Conservation (phyloP, 2,797 vertebrate species). For the Antennarius maculatus region DNA sequence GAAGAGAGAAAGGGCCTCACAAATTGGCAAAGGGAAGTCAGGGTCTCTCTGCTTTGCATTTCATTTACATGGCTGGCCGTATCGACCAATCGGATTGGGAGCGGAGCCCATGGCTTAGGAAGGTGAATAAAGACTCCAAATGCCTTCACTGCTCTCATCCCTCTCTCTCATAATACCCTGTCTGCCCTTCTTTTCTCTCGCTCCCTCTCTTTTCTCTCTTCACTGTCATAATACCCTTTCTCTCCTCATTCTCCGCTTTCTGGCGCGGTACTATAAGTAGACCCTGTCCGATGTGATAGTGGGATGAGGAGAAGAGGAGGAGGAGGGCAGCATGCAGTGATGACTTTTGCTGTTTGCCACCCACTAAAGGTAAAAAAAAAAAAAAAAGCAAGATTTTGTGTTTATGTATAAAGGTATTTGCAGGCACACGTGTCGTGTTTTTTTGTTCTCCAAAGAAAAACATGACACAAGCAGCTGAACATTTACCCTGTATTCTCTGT, state of each 20-base stretch:
- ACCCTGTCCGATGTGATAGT: conserved; percentile 78
- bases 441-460: conserved; percentile 2
- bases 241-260: conserved; percentile 71
- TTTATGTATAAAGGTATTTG: conserved; percentile 14
- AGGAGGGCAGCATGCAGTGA: conserved; percentile 29
- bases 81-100: conserved; percentile 88
- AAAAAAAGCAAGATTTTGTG: conserved; percentile 26
- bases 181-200: conserved; percentile 77
- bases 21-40: conserved; percentile 76
- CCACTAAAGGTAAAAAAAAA: conserved; percentile 38
- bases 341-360: conserved; percentile 59
- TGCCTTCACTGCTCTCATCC: conserved; percentile 83
- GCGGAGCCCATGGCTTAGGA: conserved; percentile 79
- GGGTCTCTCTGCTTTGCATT: conserved; percentile 85
- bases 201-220: conserved; percentile 72
- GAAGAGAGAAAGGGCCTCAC: conserved; percentile 60
- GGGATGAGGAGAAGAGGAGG: conserved; percentile 56
- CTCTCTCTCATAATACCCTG: conserved; percentile 81
- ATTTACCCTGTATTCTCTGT: neutral
- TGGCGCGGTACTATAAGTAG: conserved; percentile 74
- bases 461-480: neutral
- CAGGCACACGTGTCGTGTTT: conserved; percentile 7
- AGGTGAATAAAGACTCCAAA: conserved; percentile 81
- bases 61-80: conserved; percentile 92
- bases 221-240: conserved; percentile 80